Evolutionary conservation across 1,140 invertebrate species (phyloP), one percentile per base, ranked within the genome.

Genomic region (Leptonema lineaticorne): DNA sequence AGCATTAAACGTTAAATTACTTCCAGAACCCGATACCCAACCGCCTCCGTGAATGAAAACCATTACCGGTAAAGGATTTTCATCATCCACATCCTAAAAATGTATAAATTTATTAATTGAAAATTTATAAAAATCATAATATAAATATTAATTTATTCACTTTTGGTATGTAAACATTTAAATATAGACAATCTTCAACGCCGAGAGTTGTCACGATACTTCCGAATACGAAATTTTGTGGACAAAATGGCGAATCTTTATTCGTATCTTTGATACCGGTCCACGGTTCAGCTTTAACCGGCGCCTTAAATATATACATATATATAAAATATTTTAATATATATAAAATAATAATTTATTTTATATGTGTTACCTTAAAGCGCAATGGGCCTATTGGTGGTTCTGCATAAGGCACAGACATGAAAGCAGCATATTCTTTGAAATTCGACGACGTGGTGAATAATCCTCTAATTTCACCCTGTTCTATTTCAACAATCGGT

Each of bases 161-260:
- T 74, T 85, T 82, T 7, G 92, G 92, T 1, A 89, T 87, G 75
- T 93, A 94, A 8, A 95, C 89, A 75, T 95, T 95, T 0, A 95
- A 78, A 73, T 92, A 94, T 0, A 95, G 82, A 71, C 94, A 95
- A 78, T 96, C 92, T 78, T 94, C 92, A 22, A 80, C 80, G 0
- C 90, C 90, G 27, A 86, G 83, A 14, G 90, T 82, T 26, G 85
- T 77, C 30, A 83, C 76, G 67, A 86, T 81, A 57, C 88, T 80
- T 0, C 83, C 81, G 74, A 88, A 91, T 7, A 88, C 86, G 77
- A 91, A 89, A 7, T 88, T 81, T 75, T 94, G 92, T 16, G 87
- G 86, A 73, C 91, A 94, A 18, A 88, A 82, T 0, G 85, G 78
- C 0, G 87, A 85, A 69, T 87, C 85, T 46, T 83, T 74, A 0